These are phyloP conservation scores for Bagarius yarrelli DNA, from an alignment of 2,113 vertebrate genomes.

Conservation along the genomic window DNA sequence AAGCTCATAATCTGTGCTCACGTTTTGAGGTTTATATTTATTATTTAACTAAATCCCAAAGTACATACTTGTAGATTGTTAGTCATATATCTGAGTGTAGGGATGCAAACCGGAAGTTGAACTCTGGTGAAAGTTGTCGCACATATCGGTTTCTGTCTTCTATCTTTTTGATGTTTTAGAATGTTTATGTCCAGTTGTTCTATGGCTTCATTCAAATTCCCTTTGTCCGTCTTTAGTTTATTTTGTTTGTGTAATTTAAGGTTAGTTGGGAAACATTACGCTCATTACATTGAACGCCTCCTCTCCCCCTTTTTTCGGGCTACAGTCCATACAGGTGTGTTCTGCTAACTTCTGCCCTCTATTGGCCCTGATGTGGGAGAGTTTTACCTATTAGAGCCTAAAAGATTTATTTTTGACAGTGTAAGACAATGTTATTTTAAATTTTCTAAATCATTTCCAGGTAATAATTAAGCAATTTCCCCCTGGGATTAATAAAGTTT, in stretches of 20 bases:
- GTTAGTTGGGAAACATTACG: neutral
- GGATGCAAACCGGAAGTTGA: neutral
- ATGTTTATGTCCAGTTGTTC: neutral
- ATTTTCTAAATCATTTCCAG: no score
- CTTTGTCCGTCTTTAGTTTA: neutral
- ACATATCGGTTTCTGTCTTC: neutral
- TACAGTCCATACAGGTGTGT: neutral
- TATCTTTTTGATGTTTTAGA: neutral
- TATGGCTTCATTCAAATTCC: neutral
- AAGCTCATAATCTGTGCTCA: neutral
- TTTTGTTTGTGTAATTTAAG: neutral
- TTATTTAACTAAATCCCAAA: no score
- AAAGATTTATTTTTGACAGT: no score
- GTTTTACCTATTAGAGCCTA: no score
- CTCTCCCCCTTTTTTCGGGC: neutral
- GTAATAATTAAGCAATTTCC: no score
- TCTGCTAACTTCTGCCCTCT: neutral
- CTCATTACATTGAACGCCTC: neutral
- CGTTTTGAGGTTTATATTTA: no score
- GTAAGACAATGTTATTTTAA: no score
- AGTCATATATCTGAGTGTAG: neutral
- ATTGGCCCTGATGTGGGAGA: no score
- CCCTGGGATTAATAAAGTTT: no score
- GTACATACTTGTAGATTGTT: neutral
- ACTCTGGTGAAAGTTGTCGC: neutral